Percentiles rank a stretch among this genome's conserved stretches.
Conservation (phyloP, 2,888 invertebrate species). For the Agriopis marginaria region DNA sequence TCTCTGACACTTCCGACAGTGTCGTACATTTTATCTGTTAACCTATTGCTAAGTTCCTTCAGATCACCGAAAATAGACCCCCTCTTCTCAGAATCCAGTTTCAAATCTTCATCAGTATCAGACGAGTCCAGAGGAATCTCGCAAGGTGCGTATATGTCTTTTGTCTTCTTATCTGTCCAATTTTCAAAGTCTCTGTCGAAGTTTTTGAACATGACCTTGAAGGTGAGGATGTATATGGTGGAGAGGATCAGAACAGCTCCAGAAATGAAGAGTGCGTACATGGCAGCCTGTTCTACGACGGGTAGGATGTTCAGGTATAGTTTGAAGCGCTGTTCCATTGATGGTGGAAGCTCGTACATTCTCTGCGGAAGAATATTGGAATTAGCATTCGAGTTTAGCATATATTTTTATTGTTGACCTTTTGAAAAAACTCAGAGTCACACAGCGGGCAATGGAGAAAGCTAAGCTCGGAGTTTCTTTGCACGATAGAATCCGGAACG, state of each 20-base stretch:
- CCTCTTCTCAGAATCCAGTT: constrained; percentile 50
- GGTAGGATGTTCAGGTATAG: constrained; percentile 92
- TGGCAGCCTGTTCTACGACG: constrained; percentile 83
- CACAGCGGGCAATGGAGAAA: too few species aligned
- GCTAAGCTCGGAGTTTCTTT: too few species aligned
- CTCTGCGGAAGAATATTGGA: constrained; percentile 79
- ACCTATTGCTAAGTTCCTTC: constrained; percentile 64
- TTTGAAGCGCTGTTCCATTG: constrained; percentile 88
- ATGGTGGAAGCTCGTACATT: constrained; percentile 89
- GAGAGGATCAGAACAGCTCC: constrained; percentile 82
- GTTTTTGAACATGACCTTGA: constrained; percentile 77
- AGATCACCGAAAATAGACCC: constrained; percentile 58
- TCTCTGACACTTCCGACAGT: constrained; percentile 70
- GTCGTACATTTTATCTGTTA: constrained; percentile 72
- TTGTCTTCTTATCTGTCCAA: constrained; percentile 52
- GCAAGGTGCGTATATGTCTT: constrained; percentile 72
- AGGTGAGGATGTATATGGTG: constrained; percentile 76
- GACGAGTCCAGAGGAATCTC: constrained; percentile 71
- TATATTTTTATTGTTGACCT: too few species aligned
- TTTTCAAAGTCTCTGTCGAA: constrained; percentile 60
- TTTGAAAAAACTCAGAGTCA: too few species aligned
- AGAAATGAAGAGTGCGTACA: constrained; percentile 85
- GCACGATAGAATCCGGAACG: too few species aligned
- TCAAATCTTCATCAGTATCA: constrained; percentile 59
- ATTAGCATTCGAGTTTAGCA: neutral